Evolutionary conservation across 2,888 invertebrate genomes (phyloP).

Genomic region (Campaea margaritaria): DNA sequence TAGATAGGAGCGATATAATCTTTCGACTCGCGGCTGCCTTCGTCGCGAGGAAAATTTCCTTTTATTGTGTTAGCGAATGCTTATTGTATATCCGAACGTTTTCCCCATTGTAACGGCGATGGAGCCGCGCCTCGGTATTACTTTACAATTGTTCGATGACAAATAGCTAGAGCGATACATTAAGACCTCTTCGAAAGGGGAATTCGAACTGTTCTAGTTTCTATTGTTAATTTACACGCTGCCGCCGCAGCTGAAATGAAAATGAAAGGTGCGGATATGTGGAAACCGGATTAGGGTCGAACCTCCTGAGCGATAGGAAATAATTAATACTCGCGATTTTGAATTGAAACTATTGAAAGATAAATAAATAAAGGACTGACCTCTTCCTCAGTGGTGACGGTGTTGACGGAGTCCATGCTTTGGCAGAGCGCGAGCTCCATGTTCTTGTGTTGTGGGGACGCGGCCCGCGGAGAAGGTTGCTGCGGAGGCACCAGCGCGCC

Average conservation of each 20-base stretch:
- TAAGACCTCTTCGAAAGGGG: constrained; percentile 59
- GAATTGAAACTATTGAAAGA: background rate
- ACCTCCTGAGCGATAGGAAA: constrained; percentile 25
- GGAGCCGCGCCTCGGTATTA: constrained; percentile 63
- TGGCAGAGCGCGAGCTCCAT: constrained; percentile 93
- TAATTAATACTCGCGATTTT: constrained; percentile 32
- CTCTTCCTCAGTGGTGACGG: constrained; percentile 98
- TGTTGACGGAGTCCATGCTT: constrained; percentile 99
- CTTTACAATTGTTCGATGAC: constrained; percentile 73
- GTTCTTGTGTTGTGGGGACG: constrained; percentile 78
- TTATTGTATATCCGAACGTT: constrained; percentile 75
- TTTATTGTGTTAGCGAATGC: constrained; percentile 80
- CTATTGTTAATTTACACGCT: constrained; percentile 55
- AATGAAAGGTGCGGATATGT: constrained; percentile 41
- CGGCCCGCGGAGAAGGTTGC: constrained; percentile 75
- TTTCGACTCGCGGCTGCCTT: constrained; percentile 59
- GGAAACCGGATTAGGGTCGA: constrained; percentile 44
- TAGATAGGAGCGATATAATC: constrained; percentile 57
- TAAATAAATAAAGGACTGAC: constrained; percentile 82
- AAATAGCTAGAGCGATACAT: constrained; percentile 73
- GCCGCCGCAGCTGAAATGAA: constrained; percentile 30
- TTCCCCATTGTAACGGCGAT: constrained; percentile 69
- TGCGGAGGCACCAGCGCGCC: constrained; percentile 79
- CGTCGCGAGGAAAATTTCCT: constrained; percentile 71
- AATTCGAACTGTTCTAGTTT: constrained; percentile 54